A percentile compares a stretch with the other conserved stretches of the same genome.
Conservation (phyloP, 2,797 vertebrate genomes). For the Sebastes miniatus region DNA sequence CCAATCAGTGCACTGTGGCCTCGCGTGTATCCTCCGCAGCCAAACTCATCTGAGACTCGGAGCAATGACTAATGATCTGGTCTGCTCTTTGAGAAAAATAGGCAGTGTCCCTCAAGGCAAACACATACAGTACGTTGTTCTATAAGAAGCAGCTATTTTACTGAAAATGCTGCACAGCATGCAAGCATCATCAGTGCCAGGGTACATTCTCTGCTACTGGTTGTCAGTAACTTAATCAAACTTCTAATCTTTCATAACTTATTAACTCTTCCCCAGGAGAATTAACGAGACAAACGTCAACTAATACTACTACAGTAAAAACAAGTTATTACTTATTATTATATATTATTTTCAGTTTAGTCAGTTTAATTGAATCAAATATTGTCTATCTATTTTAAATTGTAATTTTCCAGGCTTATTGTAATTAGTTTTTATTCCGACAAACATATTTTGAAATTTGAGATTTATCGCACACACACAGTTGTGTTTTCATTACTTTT, state of each 20-base stretch:
- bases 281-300: neutral
- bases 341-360: neutral
- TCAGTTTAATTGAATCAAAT: neutral
- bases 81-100: neutral
- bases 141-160: neutral
- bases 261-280: neutral
- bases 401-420: no score
- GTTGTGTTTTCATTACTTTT: no score
- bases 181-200: neutral
- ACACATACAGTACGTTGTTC: neutral
- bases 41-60: neutral
- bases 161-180: neutral
- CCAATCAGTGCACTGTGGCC: slow-evolving; percentile 6
- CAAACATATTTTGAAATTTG: neutral
- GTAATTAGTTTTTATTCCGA: neutral
- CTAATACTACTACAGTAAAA: neutral
- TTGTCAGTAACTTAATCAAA: neutral
- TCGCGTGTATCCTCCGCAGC: neutral
- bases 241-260: neutral
- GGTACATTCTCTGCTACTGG: neutral
- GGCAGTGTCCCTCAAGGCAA: neutral
- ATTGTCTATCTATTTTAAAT: neutral
- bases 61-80: slow-evolving; percentile 17
- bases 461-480: neutral
- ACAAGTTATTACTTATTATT: neutral